Conservation (phyloP, 2,797 vertebrate species). For the Gymnodraco acuticeps region DNA sequence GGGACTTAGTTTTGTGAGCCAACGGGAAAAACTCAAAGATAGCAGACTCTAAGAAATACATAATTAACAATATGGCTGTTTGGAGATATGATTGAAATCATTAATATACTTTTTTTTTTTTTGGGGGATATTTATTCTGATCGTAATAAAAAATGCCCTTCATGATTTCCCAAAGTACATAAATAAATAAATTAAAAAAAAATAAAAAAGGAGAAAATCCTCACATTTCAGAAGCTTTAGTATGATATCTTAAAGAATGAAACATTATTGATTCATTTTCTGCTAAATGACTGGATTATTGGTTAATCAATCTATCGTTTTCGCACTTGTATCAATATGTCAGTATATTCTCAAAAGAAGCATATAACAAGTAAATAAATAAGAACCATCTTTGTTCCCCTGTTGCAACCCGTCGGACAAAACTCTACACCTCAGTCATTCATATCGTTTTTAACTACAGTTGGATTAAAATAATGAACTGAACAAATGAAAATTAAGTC, state of each 20-base stretch:
- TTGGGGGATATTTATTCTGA: neutral
- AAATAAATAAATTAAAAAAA: neutral
- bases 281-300: neutral
- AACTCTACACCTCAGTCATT: neutral
- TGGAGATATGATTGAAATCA: neutral
- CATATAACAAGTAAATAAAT: neutral
- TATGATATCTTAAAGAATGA: neutral
- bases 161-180: neutral
- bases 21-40: neutral
- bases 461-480: neutral
- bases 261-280: neutral
- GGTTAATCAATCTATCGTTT: too few species aligned
- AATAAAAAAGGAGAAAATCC: neutral
- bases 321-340: too few species aligned
- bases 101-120: neutral
- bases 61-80: neutral
- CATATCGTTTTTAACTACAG: neutral
- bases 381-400: neutral
- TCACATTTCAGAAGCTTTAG: neutral
- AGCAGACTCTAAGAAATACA: slow-evolving; percentile 7
- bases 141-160: neutral
- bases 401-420: neutral
- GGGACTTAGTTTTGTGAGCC: neutral
- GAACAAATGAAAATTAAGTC: neutral
- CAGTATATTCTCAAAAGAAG: too few species aligned